Evolutionary conservation across 2,888 invertebrate genomes (phyloP), one percentile per base, ranked within the genome.

Genomic region (Eutolmus rufibarbis): DNA sequence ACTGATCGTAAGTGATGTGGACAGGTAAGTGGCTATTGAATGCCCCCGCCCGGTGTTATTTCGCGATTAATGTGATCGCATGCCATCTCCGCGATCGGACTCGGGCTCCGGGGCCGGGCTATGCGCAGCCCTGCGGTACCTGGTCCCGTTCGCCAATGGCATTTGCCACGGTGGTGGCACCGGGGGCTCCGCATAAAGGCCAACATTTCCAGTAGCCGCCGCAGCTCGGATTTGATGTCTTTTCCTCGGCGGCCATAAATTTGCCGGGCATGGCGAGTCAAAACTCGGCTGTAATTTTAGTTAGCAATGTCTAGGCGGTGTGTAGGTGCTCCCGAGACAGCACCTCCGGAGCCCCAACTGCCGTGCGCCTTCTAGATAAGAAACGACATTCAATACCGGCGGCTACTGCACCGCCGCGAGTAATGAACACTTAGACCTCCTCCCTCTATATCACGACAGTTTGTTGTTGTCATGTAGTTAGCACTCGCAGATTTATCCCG

Each of bases 381-480:
- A 79, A 66, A 86, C 57, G 86, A 86, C 66, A 85, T 66, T 78
- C 78, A 86, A 57, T 56, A 66, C 77, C 40, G 28, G n/a, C 40
- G 28, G 86, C 86, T 86, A 86, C 86, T 79, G 86, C 23, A 78
- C 57, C 19, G 77, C 46, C 51, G 19, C 37, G 34, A 77, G 46
- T 85, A 85, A 85, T 84, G 85, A 74, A 85, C 85, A 85, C 74
- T 74, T 46, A 86, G 86, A 86, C 86, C 86, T 86, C 77, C 86
- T 43, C 66, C 78, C 78, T 79, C 78, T 78, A 86, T 79, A 66
- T 78, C 86, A 43, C 78, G 86, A 90, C 90, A 91, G 91, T 92
- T 92, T 92, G 92, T 92, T 92, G 92, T 92, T 92, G 92, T 92
- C 92, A 92, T 92, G 92, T 92, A 92, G 92, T 92, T 92, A 92